Conservation (phyloP, 2,113 vertebrate species). For the Tangachromis dhanisi region DNA sequence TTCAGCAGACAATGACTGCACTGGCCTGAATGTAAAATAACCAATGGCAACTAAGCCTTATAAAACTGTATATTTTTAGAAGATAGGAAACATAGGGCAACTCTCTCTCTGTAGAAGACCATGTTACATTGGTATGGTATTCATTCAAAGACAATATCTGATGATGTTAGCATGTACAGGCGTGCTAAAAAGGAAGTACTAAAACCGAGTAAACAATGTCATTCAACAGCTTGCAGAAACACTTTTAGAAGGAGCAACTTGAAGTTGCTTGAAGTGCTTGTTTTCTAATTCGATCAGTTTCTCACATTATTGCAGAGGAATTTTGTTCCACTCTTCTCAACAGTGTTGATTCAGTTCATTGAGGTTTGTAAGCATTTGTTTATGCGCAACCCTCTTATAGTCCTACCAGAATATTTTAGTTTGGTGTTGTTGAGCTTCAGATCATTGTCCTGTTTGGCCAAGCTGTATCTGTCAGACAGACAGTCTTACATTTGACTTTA, state of each 20-base stretch:
- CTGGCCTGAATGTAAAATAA: not conserved
- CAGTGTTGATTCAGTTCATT: not conserved
- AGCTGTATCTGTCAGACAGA: not conserved
- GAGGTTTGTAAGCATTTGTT: not conserved
- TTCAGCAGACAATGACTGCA: not conserved
- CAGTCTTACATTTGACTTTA: not conserved
- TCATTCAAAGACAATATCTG: not conserved
- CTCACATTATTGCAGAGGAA: not conserved
- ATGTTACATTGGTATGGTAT: not conserved
- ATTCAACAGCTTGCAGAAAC: not conserved
- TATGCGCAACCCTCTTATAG: not conserved
- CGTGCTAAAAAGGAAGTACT: not conserved
- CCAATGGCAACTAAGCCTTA: not conserved
- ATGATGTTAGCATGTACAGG: not conserved
- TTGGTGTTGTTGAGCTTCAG: not conserved
- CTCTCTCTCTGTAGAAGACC: not conserved
- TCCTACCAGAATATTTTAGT: not conserved
- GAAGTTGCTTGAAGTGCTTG: not conserved
- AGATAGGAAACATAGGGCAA: not conserved
- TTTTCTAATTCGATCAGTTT: not conserved
- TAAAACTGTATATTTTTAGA: not conserved
- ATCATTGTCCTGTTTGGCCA: not conserved
- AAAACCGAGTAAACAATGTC: not conserved
- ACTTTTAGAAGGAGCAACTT: not conserved
- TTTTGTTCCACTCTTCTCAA: not conserved